Percentiles rank a stretch among this genome's conserved stretches.
Conservation (phyloP, 1,140 invertebrate genomes). For the Planococcus citri region DNA sequence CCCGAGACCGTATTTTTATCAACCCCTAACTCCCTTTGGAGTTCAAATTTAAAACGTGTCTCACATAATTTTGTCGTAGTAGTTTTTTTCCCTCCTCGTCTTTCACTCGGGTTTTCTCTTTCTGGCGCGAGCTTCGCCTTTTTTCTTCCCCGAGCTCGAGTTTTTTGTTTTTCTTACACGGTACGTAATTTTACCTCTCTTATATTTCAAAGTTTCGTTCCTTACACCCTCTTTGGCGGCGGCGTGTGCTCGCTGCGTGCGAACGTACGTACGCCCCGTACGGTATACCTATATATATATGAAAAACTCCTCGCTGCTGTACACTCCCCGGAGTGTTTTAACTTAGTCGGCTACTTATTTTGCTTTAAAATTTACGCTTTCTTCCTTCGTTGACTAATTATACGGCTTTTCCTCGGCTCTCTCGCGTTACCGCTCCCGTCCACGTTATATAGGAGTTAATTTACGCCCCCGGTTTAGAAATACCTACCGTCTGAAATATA, state of each 20-base stretch:
- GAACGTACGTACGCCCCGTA: no score
- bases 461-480: constrained; percentile 11
- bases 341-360: constrained; percentile 18
- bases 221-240: not conserved
- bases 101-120: not conserved
- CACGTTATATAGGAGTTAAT: constrained; percentile 9
- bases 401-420: constrained; percentile 13
- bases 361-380: constrained; percentile 16
- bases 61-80: constrained; percentile 15
- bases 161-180: constrained; percentile 12
- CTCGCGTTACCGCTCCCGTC: not conserved
- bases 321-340: constrained; percentile 11
- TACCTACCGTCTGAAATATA: constrained; percentile 18
- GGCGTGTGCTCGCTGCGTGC: no score
- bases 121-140: not conserved
- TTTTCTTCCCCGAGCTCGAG: not conserved
- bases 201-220: not conserved
- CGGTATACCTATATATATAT: no score
- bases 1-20: constrained; percentile 13
- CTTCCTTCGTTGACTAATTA: constrained; percentile 16
- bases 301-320: no score
- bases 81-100: not conserved
- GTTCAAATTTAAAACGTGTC: constrained; percentile 19
- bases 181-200: constrained; percentile 12
- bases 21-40: constrained; percentile 10